Evolutionary conservation across 1,140 invertebrate species (phyloP), one percentile per base, ranked within the genome.

Genomic region (Nautilus pompilius): DNA sequence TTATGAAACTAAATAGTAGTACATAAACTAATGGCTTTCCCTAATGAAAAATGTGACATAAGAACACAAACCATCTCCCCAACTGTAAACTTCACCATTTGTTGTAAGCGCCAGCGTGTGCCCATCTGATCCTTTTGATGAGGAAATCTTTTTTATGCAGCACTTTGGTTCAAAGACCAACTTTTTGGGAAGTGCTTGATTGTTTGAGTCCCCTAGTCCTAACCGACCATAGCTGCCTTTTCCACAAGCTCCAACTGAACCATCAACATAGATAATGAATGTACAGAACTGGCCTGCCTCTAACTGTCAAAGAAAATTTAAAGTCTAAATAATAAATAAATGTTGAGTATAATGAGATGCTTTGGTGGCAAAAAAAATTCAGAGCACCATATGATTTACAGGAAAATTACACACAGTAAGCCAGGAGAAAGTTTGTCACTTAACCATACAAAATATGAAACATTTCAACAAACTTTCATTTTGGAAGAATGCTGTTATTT

Each of bases 51-150:
- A n/a, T n/a, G n/a, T n/a, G n/a, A n/a, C n/a, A n/a, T n/a, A n/a
- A n/a, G n/a, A n/a, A n/a, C 15, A 63, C 71, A 62, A 54, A 22
- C 94, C 94, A 85, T 97, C 95, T 10, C 95, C 95, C 94, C 94
- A 98, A 15, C 92, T 95, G 80, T 93, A 97, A 0, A 97, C 92
- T 69, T 96, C 93, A 29, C 94, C 94, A 69, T 95, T 91, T 22
- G 89, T 88, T 5, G 93, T 91, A 24, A 97, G 80, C 4, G 93
- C 93, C n/a, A 98, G 82, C 71, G 94, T 96, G 80, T 98, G 95
- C 78, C 96, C 97, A 26, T 95, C 95, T 30, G 79, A 80, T 26
- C 76, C 86, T 77, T 87, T 87, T 2, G 85, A 87, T 1, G 86
- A 87, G 1, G 85, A 85, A 13, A 88, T 77, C 56, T 80, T 81